phyloP scores from a whole-genome alignment of 2,113 vertebrate species.

The Panurus biarmicus region DNA sequence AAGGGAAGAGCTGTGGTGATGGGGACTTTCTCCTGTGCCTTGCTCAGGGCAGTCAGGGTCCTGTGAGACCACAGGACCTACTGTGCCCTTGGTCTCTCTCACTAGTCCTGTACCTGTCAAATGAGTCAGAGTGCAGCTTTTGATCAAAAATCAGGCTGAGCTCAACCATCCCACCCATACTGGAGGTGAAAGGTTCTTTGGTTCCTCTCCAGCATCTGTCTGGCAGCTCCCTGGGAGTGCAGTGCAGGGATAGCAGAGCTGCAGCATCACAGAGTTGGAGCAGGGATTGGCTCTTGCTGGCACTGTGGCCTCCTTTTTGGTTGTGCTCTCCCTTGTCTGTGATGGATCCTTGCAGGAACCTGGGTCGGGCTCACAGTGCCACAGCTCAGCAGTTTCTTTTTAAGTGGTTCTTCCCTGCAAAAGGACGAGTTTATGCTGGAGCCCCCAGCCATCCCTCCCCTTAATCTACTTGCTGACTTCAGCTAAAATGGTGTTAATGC shows the following conservation, averaged over 20 bases:
- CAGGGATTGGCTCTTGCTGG: neutral
- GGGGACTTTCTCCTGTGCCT: neutral
- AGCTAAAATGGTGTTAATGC: neutral
- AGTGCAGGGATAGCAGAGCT: neutral
- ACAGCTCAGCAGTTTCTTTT: neutral
- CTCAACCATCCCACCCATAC: neutral
- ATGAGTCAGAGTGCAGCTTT: neutral
- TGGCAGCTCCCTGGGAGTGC: neutral
- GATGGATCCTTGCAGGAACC: neutral
- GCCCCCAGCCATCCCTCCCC: neutral
- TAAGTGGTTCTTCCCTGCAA: neutral
- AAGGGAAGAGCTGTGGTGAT: neutral
- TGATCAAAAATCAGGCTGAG: neutral
- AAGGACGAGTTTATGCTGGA: neutral
- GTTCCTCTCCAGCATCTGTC: neutral
- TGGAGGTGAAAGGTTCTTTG: neutral
- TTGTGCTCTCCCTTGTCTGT: neutral
- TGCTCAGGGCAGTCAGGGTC: rapidly evolving
- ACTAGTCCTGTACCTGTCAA: neutral
- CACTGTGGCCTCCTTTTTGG: neutral
- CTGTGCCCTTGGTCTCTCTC: rapidly evolving
- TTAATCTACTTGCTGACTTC: neutral
- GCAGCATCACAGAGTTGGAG: rapidly evolving
- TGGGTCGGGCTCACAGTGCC: neutral
- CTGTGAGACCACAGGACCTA: neutral